phyloP scores from a whole-genome alignment of 92 coral and sea anemone genomes.

The Zoanthus sociatus region DNA sequence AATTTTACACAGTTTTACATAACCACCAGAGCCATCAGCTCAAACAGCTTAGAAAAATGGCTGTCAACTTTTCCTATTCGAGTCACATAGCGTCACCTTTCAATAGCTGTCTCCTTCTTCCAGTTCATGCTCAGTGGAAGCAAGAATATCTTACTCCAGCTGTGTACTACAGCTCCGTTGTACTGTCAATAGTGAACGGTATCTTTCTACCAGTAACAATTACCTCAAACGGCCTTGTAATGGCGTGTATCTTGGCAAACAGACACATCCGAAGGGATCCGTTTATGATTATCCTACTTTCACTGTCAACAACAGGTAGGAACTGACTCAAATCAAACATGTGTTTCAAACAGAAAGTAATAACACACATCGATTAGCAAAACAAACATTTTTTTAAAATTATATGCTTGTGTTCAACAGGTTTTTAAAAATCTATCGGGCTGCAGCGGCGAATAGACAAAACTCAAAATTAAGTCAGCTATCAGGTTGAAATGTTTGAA shows the following conservation, averaged over 20 bases:
- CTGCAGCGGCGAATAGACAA: no score
- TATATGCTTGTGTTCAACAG: no score
- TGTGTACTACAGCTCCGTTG: background rate
- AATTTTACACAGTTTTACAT: background rate
- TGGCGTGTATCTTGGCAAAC: background rate
- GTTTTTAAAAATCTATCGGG: no score
- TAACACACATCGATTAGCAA: no score
- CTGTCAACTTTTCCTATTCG: no score
- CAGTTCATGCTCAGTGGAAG: background rate
- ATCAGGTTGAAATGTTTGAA: no score
- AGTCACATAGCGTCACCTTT: background rate
- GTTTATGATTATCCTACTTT: background rate
- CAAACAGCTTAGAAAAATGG: background rate
- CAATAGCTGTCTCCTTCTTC: background rate
- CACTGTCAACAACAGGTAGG: background rate
- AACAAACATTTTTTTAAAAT: no score
- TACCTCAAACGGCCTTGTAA: background rate
- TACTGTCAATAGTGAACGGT: background rate
- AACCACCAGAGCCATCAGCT: background rate
- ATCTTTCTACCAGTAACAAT: background rate
- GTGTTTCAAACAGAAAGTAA: no score
- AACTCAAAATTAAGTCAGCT: no score
- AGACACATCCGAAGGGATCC: background rate
- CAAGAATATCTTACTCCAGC: constrained; percentile 8
- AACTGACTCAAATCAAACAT: background rate